phyloP scores from a whole-genome alignment of 2,797 vertebrate genomes.

The Sphaeramia orbicularis region DNA sequence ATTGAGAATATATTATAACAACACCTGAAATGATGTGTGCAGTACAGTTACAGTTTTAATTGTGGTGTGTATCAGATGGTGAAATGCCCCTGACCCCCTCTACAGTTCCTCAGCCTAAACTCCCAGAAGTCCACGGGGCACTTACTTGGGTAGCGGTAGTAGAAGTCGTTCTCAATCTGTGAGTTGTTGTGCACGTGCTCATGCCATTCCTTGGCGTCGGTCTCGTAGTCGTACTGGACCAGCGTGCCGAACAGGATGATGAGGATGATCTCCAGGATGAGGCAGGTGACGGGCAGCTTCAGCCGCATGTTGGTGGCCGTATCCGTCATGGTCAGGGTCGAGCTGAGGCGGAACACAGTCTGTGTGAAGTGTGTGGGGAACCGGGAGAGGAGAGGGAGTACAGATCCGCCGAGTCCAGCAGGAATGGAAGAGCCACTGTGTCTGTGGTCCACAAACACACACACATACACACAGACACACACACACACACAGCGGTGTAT shows the following conservation, averaged over 20 bases:
- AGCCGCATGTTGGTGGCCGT: slow-evolving; percentile 84
- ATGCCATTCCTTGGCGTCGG: slow-evolving; percentile 80
- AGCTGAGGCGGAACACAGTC: no score
- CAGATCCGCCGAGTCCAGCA: no score
- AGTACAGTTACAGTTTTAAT: no score
- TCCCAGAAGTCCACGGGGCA: no score
- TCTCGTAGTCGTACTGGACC: slow-evolving; percentile 85
- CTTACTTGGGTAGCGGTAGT: slow-evolving; percentile 89
- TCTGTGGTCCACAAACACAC: slow-evolving; percentile 43
- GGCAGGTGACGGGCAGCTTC: slow-evolving; percentile 87
- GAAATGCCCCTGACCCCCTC: no score
- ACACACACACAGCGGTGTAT: no score
- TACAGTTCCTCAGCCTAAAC: no score
- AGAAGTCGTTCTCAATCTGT: slow-evolving; percentile 83
- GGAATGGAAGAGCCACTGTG: slow-evolving; percentile 29
- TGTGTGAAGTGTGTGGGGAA: neutral
- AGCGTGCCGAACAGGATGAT: slow-evolving; percentile 91
- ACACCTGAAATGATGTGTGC: no score
- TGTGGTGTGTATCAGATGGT: no score
- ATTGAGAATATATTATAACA: no score
- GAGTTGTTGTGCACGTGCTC: slow-evolving; percentile 3
- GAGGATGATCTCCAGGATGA: slow-evolving; percentile 89
- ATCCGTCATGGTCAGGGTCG: slow-evolving; percentile 75
- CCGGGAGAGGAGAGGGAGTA: slow-evolving; percentile 40
- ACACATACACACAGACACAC: slow-evolving; percentile 25